These are phyloP conservation scores for Pseudopodoces humilis DNA, from an alignment of 2,113 vertebrate genomes.

Conservation along the genomic window DNA sequence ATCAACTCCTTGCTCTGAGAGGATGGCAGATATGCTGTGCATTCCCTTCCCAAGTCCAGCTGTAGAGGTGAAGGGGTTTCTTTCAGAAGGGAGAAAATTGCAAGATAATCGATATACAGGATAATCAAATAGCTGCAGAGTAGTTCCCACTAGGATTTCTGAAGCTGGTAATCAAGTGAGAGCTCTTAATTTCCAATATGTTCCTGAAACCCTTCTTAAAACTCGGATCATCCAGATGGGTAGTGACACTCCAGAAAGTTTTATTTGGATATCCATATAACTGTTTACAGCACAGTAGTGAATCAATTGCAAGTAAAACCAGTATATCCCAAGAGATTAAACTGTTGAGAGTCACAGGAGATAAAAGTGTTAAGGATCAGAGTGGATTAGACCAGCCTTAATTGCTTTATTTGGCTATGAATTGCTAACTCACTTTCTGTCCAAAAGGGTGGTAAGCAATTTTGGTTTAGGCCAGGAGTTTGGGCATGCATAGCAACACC, in stretches of 20 bases:
- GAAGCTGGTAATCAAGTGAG: not conserved
- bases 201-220: not conserved
- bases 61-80: not conserved
- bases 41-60: not conserved
- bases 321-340: not conserved
- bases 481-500: not conserved
- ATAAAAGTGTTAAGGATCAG: not conserved
- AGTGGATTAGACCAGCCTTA: not conserved
- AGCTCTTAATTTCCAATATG: not conserved
- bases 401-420: slow-evolving; percentile 11
- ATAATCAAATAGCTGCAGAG: not conserved
- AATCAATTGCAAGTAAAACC: not conserved
- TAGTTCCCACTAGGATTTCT: not conserved
- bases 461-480: not conserved
- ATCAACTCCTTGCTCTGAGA: not conserved
- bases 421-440: not conserved
- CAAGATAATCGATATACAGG: not conserved
- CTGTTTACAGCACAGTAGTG: not conserved
- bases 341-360: not conserved
- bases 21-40: not conserved
- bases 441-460: not conserved
- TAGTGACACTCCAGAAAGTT: not conserved
- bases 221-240: not conserved
- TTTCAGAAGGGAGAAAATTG: not conserved
- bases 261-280: not conserved